Evolutionary conservation across 2,113 vertebrate genomes (phyloP), one percentile per base, ranked within the genome.

Genomic region (Struthio camelus): DNA sequence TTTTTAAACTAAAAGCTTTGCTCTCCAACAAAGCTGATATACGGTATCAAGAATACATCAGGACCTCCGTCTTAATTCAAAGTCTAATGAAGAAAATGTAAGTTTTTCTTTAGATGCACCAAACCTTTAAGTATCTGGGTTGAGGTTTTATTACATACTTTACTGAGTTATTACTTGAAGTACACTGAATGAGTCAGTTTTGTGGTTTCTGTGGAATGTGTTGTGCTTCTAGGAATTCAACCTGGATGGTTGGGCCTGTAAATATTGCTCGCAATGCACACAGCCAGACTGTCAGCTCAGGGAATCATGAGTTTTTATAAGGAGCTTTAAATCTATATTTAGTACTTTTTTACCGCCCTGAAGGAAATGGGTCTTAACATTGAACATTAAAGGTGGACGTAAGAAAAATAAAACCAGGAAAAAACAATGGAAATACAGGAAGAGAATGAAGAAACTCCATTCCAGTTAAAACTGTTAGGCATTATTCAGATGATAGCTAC

Each of bases 141-240:
- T 82, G 73, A 92, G 30, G 67, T 82, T 40, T 66, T n/a, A 40
- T 58, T 30, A 82, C 36, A 85, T 30, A 46, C 23, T 44, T 8
- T 40, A 23, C 11, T 50, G 56, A 85, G 25, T 64, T 85, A 36
- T 51, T 66, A 83, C 20, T n/a, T 87, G 75, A 89, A 76, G 70
- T 34, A n/a, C 14, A 58, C 54, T 11, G 40, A 87, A 64, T 65
- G 61, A 95, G 82, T 87, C 96, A 95, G 87, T 42, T 85, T 36
- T 90, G 91, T 61, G 93, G 87, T 87, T 97, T 95, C 67, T 78
- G 42, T 87, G 81, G 91, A 94, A 97, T 59, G 22, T 22, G 67
- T 42, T 54, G 22, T 30, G 40, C 46, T 97, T 92, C 78, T 85
- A 93, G 59, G 78, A 95, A 90, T 80, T 78, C 54, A 91, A 12